These are phyloP conservation scores for Nomada hirtipes DNA, from an alignment of 2,888 invertebrate species.

Conservation along the genomic window DNA sequence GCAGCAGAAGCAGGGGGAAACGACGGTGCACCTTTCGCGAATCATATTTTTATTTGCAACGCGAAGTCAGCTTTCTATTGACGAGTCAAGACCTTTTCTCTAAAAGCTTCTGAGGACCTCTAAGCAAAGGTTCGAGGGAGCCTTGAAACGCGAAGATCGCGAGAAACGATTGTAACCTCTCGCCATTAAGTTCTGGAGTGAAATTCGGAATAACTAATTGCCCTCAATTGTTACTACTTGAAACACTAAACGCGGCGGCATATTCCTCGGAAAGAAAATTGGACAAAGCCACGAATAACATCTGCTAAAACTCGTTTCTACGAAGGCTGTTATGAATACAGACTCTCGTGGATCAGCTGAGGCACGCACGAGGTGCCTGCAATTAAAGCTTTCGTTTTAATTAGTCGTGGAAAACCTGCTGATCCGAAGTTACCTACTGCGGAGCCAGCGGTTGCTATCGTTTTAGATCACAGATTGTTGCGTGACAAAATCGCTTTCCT, in stretches of 20 bases:
- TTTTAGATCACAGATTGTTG: not conserved
- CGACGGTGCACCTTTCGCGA: not conserved
- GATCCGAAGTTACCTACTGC: conserved; percentile 15
- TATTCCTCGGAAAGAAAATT: no score
- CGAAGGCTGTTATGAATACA: not conserved
- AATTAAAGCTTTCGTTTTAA: conserved; percentile 35
- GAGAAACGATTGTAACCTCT: not conserved
- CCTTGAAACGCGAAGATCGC: not conserved
- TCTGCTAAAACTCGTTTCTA: no score
- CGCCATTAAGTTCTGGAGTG: not conserved
- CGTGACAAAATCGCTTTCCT: not conserved
- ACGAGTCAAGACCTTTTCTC: no score
- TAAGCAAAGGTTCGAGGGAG: not conserved
- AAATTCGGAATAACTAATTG: conserved; percentile 11
- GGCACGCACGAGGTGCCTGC: not conserved
- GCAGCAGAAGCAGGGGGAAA: not conserved
- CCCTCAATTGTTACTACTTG: no score
- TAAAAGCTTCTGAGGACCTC: not conserved
- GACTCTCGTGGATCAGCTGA: not conserved
- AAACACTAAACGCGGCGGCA: no score
- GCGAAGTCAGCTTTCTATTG: not conserved
- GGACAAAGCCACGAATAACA: not conserved
- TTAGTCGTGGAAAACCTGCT: conserved; percentile 2
- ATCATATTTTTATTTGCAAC: not conserved
- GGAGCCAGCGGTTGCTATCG: not conserved